Percentiles rank a stretch among this genome's conserved stretches.
These are phyloP conservation scores for Thrips palmi DNA, from an alignment of 1,140 invertebrate genomes.

Conservation along the genomic window DNA sequence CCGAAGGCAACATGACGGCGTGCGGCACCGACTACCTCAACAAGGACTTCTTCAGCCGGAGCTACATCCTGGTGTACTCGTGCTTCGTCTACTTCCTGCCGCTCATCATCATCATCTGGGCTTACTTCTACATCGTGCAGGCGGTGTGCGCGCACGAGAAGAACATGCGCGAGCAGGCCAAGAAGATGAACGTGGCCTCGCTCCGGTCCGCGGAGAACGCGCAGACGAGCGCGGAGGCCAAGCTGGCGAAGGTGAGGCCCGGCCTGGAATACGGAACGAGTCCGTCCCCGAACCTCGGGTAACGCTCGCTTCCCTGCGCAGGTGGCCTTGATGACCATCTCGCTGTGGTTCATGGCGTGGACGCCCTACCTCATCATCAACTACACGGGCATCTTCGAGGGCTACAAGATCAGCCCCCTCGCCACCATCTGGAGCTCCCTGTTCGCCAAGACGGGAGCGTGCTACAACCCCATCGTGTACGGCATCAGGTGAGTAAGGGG, in stretches of 20 bases:
- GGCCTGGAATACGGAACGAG: no score
- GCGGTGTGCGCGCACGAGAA: constrained; percentile 64
- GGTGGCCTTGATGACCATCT: constrained; percentile 63
- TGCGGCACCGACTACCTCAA: constrained; percentile 69
- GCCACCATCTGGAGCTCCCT: constrained; percentile 59
- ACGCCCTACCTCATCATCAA: constrained; percentile 70
- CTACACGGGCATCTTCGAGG: constrained; percentile 50
- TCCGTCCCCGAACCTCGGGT: not conserved
- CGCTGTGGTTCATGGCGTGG: constrained; percentile 70
- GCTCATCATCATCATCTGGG: constrained; percentile 49
- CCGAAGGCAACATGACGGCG: constrained; percentile 72
- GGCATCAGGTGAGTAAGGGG: constrained; percentile 41
- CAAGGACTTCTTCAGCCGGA: constrained; percentile 39
- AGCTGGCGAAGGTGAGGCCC: constrained; percentile 43
- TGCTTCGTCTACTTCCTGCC: constrained; percentile 52
- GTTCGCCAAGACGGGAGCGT: constrained; percentile 59
- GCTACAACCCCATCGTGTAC: constrained; percentile 69
- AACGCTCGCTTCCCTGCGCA: constrained; percentile 18
- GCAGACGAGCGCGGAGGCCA: constrained; percentile 48
- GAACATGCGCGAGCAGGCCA: constrained; percentile 62
- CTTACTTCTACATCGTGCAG: constrained; percentile 60
- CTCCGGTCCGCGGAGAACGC: constrained; percentile 45
- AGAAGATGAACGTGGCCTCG: constrained; percentile 71
- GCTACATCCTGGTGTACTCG: constrained; percentile 51
- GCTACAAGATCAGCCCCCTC: constrained; percentile 42